phyloP scores from a whole-genome alignment of 2,888 invertebrate genomes.

The Tipula unca region DNA sequence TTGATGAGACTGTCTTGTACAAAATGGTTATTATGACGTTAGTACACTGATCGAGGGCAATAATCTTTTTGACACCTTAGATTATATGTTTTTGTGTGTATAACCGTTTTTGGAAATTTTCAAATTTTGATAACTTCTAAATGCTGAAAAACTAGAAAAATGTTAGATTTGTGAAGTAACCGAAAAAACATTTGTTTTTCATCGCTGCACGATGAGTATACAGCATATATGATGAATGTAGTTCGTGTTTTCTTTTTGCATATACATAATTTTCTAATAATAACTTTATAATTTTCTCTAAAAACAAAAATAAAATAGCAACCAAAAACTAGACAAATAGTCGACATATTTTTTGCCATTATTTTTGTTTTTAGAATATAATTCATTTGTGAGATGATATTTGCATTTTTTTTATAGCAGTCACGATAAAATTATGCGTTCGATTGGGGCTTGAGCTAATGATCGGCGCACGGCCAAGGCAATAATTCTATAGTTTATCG shows the following conservation, averaged over 20 bases:
- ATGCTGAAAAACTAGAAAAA: background rate
- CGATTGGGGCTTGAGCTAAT: background rate
- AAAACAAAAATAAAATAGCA: background rate
- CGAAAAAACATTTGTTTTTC: background rate
- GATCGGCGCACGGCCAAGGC: background rate
- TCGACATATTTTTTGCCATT: background rate
- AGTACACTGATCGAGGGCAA: background rate
- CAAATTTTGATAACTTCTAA: background rate
- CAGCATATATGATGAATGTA: background rate
- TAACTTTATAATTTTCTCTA: background rate
- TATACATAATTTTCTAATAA: background rate
- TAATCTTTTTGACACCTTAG: background rate
- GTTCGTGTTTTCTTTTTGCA: background rate
- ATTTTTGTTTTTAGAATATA: background rate
- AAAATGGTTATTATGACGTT: background rate
- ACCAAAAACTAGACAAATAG: background rate
- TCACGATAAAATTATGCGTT: background rate
- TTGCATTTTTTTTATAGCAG: background rate
- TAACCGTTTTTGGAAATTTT: background rate
- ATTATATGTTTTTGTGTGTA: background rate
- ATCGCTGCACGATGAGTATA: background rate
- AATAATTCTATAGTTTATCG: background rate
- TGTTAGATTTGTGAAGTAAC: background rate
- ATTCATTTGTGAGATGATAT: background rate
- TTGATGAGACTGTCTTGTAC: background rate